Evolutionary conservation across 2,113 vertebrate genomes (phyloP).

Genomic region (Elaphurus davidianus): DNA sequence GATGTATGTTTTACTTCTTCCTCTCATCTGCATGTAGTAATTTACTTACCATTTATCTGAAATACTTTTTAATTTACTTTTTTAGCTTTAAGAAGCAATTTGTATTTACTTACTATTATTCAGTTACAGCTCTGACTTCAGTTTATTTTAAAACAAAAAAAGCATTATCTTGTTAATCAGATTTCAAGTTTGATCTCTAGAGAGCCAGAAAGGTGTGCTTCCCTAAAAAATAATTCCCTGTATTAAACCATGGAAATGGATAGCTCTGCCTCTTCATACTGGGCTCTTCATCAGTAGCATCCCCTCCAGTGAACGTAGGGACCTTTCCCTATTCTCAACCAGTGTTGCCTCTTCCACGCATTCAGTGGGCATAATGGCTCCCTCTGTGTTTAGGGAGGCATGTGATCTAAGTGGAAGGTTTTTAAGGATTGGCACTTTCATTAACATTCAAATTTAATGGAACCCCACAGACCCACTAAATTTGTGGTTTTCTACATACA

Average conservation of each 20-base stretch:
- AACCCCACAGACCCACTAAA: neutral
- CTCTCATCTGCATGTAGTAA: neutral
- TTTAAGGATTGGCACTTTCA: neutral
- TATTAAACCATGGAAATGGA: neutral
- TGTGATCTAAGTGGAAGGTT: neutral
- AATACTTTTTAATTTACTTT: neutral
- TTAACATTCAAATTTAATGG: neutral
- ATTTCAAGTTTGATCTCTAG: neutral
- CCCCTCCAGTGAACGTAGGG: neutral
- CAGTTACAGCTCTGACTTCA: neutral
- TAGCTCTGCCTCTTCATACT: neutral
- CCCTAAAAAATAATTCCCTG: neutral
- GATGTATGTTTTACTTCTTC: conserved; percentile 85
- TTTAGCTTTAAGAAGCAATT: neutral
- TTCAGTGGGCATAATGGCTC: neutral
- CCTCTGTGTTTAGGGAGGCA: neutral
- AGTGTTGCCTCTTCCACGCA: neutral
- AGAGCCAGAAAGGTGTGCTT: neutral
- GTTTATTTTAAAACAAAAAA: conserved; percentile 8
- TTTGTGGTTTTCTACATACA: neutral
- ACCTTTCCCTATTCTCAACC: neutral
- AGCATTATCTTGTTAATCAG: neutral
- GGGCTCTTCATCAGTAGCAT: neutral
- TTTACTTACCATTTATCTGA: neutral
- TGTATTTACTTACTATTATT: neutral